Evolutionary conservation across 1,140 invertebrate species (phyloP).

Genomic region (Hylaeus volcanicus): DNA sequence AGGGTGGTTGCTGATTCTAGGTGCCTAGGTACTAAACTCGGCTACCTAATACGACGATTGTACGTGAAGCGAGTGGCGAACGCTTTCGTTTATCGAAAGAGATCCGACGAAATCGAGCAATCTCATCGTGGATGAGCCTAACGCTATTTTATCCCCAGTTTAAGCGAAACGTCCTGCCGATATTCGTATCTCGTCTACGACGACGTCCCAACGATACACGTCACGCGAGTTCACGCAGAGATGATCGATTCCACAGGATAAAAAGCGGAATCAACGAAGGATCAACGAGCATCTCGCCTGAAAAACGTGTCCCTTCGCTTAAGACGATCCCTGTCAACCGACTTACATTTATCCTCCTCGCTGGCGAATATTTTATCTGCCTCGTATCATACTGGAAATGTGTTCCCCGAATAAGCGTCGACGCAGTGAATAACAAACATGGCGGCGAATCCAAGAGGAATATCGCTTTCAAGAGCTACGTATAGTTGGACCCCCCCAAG

Average conservation of each 20-base stretch:
- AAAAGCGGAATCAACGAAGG: conserved; percentile 75
- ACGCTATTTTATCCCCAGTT: conserved; percentile 10
- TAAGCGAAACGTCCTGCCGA: conserved; percentile 27
- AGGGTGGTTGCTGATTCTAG: too few relatives aligned
- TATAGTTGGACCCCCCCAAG: too few relatives aligned
- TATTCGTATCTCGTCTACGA: conserved; percentile 64
- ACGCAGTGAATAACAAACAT: background rate
- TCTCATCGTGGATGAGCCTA: background rate
- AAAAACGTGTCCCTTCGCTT: conserved; percentile 39
- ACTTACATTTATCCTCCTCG: conserved; percentile 21
- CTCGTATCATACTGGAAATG: conserved; percentile 23
- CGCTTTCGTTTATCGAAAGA: background rate
- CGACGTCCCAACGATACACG: conserved; percentile 48
- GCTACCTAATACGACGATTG: background rate
- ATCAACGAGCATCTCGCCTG: conserved; percentile 71
- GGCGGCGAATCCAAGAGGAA: background rate
- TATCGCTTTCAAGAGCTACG: too few relatives aligned
- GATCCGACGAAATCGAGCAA: conserved; percentile 4
- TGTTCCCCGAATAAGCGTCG: background rate
- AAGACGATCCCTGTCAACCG: conserved; percentile 35
- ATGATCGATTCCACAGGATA: conserved; percentile 79
- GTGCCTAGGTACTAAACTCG: too few relatives aligned
- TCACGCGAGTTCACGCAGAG: conserved; percentile 53
- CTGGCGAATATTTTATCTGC: conserved; percentile 26
- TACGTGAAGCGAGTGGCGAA: background rate